These are phyloP conservation scores for Rhombomys opimus DNA, from an alignment of 2,113 vertebrate genomes.

Conservation along the genomic window DNA sequence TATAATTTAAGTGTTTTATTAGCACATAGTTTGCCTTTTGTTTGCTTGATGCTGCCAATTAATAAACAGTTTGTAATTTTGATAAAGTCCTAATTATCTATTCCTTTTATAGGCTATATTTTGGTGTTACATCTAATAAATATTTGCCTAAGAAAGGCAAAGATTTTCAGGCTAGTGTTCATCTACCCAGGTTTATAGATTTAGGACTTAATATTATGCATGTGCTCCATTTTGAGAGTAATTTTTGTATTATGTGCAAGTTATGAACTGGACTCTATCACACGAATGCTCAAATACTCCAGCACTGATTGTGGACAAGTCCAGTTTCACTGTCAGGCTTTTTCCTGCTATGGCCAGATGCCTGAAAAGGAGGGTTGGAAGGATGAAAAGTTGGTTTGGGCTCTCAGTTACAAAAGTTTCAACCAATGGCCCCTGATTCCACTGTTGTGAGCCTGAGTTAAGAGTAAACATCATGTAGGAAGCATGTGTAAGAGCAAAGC, in stretches of 20 bases:
- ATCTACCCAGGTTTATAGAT: background rate
- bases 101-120: background rate
- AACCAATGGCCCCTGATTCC: too few species aligned
- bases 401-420: background rate
- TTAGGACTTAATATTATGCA: slow-evolving; percentile 58
- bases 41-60: background rate
- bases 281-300: background rate
- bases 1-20: background rate
- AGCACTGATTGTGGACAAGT: background rate
- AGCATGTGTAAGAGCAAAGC: background rate
- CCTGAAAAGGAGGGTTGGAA: background rate
- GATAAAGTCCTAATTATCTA: slow-evolving; percentile 15
- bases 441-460: background rate
- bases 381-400: background rate
- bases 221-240: background rate
- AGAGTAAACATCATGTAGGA: background rate
- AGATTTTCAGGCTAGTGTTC: background rate
- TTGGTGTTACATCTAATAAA: slow-evolving; percentile 15
- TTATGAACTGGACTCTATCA: background rate
- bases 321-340: background rate
- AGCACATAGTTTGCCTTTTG: background rate
- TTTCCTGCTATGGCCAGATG: background rate
- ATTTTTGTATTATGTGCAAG: background rate
- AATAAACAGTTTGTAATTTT: slow-evolving; percentile 5
- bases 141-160: background rate